Conservation (phyloP, 2,888 invertebrate species). For the Amblyjoppa fuscipennis region DNA sequence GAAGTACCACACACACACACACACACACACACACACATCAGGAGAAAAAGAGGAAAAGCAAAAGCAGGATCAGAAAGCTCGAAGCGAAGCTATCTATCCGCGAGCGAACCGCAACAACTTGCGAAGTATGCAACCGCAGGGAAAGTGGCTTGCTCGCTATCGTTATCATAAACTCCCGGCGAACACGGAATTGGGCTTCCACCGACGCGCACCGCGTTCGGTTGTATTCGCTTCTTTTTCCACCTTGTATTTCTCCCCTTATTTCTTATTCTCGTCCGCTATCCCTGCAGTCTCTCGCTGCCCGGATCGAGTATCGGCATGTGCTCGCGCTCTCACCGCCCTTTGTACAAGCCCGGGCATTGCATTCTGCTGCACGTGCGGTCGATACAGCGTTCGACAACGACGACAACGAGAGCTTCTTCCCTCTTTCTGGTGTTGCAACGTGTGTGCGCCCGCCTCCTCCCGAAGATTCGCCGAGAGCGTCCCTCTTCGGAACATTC, state of each 20-base stretch:
- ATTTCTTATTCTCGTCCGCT: conserved; percentile 34
- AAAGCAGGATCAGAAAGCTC: conserved; percentile 39
- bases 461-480: conserved; percentile 40
- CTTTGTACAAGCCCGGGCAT: conserved; percentile 51
- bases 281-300: background rate
- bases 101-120: conserved; percentile 28
- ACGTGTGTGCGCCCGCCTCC: conserved; percentile 23
- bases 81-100: conserved; percentile 42
- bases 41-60: conserved; percentile 10
- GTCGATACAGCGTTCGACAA: conserved; percentile 66
- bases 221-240: conserved; percentile 22
- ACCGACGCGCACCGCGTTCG: conserved; percentile 17
- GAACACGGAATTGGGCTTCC: conserved; percentile 69
- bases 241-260: conserved; percentile 12
- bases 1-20: background rate
- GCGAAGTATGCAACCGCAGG: conserved; percentile 51
- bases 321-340: conserved; percentile 46
- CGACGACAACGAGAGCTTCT: conserved; percentile 48
- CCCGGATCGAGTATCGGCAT: conserved; percentile 30
- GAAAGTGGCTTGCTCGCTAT: conserved; percentile 61
- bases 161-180: conserved; percentile 76
- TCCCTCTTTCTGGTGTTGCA: conserved; percentile 21
- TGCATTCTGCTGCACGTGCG: conserved; percentile 67
- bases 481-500: conserved; percentile 42
- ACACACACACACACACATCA: background rate